Percentiles rank a stretch among this genome's conserved stretches.
These are phyloP conservation scores for Gnathonemus longibarbis DNA, from an alignment of 2,113 vertebrate genomes.

Conservation along the genomic window DNA sequence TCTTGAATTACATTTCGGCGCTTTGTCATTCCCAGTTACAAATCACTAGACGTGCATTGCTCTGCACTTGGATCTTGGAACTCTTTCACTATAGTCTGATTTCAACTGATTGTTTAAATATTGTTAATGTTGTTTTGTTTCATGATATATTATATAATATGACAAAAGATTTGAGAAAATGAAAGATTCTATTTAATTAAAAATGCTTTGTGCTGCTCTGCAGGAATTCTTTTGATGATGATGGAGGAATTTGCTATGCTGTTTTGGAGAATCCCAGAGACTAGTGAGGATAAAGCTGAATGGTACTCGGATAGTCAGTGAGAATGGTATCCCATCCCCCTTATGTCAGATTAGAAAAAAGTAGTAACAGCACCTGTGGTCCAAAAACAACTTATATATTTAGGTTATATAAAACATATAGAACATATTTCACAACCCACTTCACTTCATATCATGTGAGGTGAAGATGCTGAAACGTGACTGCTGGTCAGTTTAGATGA, in stretches of 20 bases:
- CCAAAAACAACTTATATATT: not conserved
- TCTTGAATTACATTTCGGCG: not conserved
- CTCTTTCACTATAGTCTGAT: not conserved
- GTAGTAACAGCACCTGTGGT: not conserved
- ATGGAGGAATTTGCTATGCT: not conserved
- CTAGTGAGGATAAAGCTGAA: not conserved
- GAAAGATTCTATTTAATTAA: not conserved
- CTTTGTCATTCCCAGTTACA: not conserved
- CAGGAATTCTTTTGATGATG: not conserved
- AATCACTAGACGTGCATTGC: not conserved
- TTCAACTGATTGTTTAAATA: not conserved
- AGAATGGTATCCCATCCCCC: not conserved
- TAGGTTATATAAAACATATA: too few species aligned
- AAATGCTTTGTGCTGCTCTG: not conserved
- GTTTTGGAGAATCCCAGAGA: not conserved
- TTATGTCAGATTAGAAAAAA: not conserved
- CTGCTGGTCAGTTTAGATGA: too few species aligned
- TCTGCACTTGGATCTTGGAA: not conserved
- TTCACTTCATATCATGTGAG: too few species aligned
- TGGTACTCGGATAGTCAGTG: not conserved
- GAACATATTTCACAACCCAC: too few species aligned
- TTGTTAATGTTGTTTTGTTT: not conserved
- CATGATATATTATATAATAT: not conserved
- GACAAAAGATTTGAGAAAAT: not conserved
- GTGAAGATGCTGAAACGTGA: too few species aligned